Evolutionary conservation across 2,888 invertebrate species (phyloP), one percentile per base, ranked within the genome.

Genomic region (Lepidochitona cinerea): DNA sequence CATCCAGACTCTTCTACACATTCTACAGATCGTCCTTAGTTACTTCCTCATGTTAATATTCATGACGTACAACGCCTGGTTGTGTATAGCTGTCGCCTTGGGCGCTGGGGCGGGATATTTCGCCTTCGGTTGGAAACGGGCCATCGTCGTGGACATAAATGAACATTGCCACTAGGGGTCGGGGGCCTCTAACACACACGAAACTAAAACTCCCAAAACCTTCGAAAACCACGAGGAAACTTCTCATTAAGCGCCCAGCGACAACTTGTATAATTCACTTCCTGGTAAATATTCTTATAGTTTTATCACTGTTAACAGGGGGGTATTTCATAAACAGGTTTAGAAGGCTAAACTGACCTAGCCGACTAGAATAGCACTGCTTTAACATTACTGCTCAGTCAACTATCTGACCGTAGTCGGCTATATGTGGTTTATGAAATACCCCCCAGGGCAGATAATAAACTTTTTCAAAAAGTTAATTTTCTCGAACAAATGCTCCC

Each of bases 21-120:
- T 97, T 77, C 87, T 97, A 29, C 97, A 97, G 92, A 96, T 98
- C 87, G 93, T 96, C 74, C 92, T 97, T 78, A 96, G 97, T 82
- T 97, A 98, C 91, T 94, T 97, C 91, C 93, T 98, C 68, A 98
- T 98, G 98, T 92, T 98, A 90, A 96, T 97, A 83, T 97, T 98
- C 90, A 98, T 98, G 98, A 97, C 97, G 0, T 98, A 96, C 93
- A 98, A 98, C 89, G 94, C 95, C 26, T 98, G 97, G 96, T 93
- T 98, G 75, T 97, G 97, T 90, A 90, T 96, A 67, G 96, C 97
- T 0, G 96, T 97, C 0, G 95, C 97, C 0, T 88, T 96, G 12
- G 98, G 98, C 54, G 96, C 97, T 1, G 96, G 95, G 0, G 93
- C 95, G 14, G 98, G 98, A 32, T 98, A 97, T 92, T 98, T 98